Conservation (phyloP, 2,113 vertebrate species). For the Antigone vipio region DNA sequence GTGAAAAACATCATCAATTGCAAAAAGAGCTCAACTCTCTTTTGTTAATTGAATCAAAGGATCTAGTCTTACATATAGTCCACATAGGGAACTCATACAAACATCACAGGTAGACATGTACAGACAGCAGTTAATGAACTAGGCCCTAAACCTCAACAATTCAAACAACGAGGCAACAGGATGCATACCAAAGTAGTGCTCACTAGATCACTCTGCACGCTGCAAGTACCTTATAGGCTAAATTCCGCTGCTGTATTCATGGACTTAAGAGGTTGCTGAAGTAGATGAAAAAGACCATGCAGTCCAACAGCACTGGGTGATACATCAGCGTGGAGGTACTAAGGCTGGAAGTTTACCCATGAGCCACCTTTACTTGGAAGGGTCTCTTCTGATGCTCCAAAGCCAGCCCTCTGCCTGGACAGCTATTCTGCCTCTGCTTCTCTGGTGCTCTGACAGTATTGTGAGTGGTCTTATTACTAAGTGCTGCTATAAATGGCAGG, state of each 20-base stretch:
- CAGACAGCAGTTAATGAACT: not conserved
- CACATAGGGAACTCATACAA: not conserved
- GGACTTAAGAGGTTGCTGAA: not conserved
- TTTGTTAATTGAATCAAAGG: not conserved
- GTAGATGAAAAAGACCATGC: not conserved
- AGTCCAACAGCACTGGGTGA: not conserved
- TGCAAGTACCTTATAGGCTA: not conserved
- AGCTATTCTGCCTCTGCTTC: not conserved
- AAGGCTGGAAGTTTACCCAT: not conserved
- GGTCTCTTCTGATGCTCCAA: not conserved
- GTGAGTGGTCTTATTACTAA: not conserved
- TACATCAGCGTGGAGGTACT: not conserved
- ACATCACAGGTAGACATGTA: not conserved
- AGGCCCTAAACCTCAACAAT: not conserved
- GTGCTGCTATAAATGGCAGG: not conserved
- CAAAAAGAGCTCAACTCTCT: not conserved
- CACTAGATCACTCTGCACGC: not conserved
- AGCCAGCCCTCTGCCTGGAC: not conserved
- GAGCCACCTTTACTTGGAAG: not conserved
- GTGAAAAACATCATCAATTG: not conserved
- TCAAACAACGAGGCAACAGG: not conserved
- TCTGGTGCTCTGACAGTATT: not conserved
- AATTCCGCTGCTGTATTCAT: not conserved
- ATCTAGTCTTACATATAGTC: not conserved
- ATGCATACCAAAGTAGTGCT: accelerated